A percentile compares a stretch with the other conserved stretches of the same genome.
phyloP scores from a whole-genome alignment of 2,888 invertebrate genomes.

The Thalpophila matura region DNA sequence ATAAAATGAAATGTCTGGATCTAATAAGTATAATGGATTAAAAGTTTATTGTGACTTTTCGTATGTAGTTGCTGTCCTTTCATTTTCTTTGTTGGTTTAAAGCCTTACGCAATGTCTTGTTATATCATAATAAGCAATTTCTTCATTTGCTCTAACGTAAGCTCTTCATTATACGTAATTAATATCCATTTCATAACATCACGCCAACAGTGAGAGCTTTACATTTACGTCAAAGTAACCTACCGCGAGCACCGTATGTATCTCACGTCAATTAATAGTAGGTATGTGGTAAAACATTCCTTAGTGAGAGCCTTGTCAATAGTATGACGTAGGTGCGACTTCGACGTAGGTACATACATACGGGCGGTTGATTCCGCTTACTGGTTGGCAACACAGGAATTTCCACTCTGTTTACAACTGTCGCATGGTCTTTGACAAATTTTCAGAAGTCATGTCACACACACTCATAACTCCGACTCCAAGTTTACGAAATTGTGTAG shows the following conservation, averaged over 20 bases:
- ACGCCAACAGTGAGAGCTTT: not conserved
- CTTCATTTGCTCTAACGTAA: not conserved
- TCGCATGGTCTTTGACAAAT: conserved; percentile 64
- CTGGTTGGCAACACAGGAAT: conserved; percentile 44
- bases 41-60: conserved; percentile 15
- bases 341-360: too few relatives aligned
- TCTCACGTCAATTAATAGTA: conserved; percentile 49
- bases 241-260: conserved; percentile 7
- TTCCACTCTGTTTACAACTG: conserved; percentile 45
- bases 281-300: conserved; percentile 46
- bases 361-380: conserved; percentile 41
- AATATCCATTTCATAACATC: conserved; percentile 19
- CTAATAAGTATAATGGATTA: conserved; percentile 16
- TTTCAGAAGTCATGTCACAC: conserved; percentile 59
- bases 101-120: not conserved
- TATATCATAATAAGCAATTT: not conserved
- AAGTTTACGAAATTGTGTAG: conserved; percentile 59
- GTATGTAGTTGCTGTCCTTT: not conserved
- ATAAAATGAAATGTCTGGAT: conserved; percentile 12
- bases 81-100: not conserved
- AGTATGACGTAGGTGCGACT: conserved; percentile 30
- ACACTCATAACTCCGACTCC: conserved; percentile 7
- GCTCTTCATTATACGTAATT: conserved; percentile 1
- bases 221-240: conserved; percentile 16
- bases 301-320: conserved; percentile 46